A percentile compares a stretch with the other conserved stretches of the same genome.
These are phyloP conservation scores for Dendropsophus ebraccatus DNA, from an alignment of 2,113 vertebrate genomes.

Conservation along the genomic window DNA sequence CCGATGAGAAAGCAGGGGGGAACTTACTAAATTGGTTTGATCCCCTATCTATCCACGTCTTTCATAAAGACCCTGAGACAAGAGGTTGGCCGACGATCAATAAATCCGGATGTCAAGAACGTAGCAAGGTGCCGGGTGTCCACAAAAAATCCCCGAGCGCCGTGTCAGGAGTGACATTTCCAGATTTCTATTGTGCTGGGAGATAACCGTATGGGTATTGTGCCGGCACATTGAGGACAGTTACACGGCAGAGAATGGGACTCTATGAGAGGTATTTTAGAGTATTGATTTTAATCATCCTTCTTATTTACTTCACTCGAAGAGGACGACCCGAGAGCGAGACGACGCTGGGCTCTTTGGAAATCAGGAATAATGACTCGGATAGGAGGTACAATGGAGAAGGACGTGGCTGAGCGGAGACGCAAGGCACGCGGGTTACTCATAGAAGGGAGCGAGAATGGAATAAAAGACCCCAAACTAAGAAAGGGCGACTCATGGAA, in stretches of 20 bases:
- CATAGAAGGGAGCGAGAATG: no score
- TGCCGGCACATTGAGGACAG: not conserved
- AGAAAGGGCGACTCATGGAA: not conserved
- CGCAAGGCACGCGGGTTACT: not conserved
- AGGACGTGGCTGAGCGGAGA: not conserved
- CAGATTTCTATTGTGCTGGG: constrained; percentile 26
- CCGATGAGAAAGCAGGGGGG: constrained; percentile 4
- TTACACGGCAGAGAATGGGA: not conserved
- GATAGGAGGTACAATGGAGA: not conserved
- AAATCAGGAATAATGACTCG: not conserved
- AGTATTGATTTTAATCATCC: constrained; percentile 35
- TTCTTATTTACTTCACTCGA: not conserved
- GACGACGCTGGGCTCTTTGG: not conserved
- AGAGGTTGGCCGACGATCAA: not conserved
- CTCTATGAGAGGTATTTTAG: not conserved
- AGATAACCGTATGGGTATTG: not conserved
- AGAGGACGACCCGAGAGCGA: not conserved
- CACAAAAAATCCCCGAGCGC: not conserved
- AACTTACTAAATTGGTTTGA: constrained; percentile 40
- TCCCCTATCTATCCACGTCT: not conserved
- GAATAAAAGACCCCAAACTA: not conserved
- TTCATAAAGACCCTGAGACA: not conserved
- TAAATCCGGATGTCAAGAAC: constrained; percentile 15
- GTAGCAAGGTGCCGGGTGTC: not conserved
- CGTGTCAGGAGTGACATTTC: constrained; percentile 30